Evolutionary conservation across 1,140 invertebrate genomes (phyloP), one percentile per base, ranked within the genome.

Genomic region (Zaprionus tsacasi): DNA sequence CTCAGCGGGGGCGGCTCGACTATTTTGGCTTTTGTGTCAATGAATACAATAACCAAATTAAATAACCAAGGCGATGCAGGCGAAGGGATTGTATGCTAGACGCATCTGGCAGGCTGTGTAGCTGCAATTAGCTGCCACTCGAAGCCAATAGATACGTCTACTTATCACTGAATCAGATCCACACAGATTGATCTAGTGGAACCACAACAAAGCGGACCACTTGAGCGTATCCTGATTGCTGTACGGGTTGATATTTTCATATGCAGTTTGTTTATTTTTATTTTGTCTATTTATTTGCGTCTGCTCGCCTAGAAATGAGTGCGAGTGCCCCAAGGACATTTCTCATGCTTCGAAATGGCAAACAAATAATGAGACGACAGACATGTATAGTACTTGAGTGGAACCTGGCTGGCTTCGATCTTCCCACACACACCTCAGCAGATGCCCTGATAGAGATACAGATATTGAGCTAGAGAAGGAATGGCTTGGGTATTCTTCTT

Each of bases 11-110:
- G 77, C 58, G 54, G 77, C 58, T 57, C 59, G 69, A 52, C 48
- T 68, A 65, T 50, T 69, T 82, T 81, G 72, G 85, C 85, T 85
- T 89, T 90, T 89, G 85, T 89, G 85, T 77, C 85, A 89, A 89
- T 89, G 85, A 89, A 89, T 89, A 89, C 85, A 89, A 89, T 89
- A 89, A 89, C 85, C 86, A 89, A 89, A 89, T 89, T 89, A 89
- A 89, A 90, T 85, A 89, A 79, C 85, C 85, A 85, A 89, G 85
- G 85, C 79, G 86, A 89, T 85, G 68, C 85, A 64, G 56, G 54
- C 33, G n/a, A 67, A 80, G 67, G 36, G 36, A 65, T 35, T 35
- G 33, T 10, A 4, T 35, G 33, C 6, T 35, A 68, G 65, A 60
- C 54, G 21, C 50, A 52, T 43, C 58, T 70, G 36, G 30, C 13